Percentiles rank a stretch among this genome's conserved stretches.
These are phyloP conservation scores for Mobula hypostoma DNA, from an alignment of 2,113 vertebrate genomes.

Conservation along the genomic window DNA sequence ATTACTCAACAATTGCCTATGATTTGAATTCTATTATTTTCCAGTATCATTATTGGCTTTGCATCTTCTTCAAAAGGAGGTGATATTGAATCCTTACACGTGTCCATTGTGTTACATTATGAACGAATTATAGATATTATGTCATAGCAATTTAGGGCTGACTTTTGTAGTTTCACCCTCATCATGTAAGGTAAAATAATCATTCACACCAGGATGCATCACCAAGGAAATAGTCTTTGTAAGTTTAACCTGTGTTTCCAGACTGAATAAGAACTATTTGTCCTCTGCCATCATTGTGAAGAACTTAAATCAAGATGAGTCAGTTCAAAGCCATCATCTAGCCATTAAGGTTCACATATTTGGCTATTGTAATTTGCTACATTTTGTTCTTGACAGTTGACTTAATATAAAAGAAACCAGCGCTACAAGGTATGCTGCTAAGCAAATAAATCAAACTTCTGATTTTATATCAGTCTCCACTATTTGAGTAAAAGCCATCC, in stretches of 20 bases:
- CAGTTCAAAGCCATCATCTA: background rate
- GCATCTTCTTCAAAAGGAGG: background rate
- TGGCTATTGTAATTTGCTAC: conserved; percentile 14
- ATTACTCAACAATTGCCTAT: background rate
- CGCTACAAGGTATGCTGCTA: too few species aligned
- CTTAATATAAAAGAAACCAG: background rate
- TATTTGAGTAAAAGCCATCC: background rate
- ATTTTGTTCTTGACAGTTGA: background rate
- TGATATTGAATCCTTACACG: background rate
- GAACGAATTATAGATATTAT: background rate
- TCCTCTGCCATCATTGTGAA: background rate
- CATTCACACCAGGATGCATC: background rate
- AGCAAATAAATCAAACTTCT: conserved; percentile 18
- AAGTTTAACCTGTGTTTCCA: background rate
- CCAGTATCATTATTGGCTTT: background rate
- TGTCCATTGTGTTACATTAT: background rate
- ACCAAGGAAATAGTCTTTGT: background rate
- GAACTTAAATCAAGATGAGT: background rate
- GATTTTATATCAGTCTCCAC: background rate
- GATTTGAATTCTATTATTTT: conserved; percentile 9
- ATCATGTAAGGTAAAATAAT: background rate
- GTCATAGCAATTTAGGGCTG: background rate
- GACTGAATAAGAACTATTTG: background rate
- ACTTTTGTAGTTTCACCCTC: background rate
- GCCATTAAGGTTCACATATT: background rate